phyloP scores from a whole-genome alignment of 2,113 vertebrate species.

The Spermophilus dauricus region DNA sequence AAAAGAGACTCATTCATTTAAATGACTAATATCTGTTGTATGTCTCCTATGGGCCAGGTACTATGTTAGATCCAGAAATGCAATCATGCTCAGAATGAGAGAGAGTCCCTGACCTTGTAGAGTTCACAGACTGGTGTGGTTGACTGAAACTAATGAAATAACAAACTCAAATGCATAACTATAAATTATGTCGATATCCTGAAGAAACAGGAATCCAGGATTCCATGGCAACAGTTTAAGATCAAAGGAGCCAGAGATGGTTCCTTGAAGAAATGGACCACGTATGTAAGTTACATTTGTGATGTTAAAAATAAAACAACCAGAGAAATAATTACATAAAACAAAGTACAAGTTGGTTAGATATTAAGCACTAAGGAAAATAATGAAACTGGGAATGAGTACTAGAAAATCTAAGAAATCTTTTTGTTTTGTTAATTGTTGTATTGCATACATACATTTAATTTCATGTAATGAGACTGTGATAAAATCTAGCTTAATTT shows the following conservation, averaged over 20 bases:
- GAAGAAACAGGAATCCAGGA: neutral
- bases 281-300: neutral
- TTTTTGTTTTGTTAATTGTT: neutral
- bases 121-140: neutral
- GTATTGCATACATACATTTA: neutral
- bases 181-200: neutral
- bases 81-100: neutral
- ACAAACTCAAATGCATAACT: neutral
- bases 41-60: neutral
- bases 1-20: neutral
- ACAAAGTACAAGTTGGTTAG: neutral
- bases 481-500: neutral
- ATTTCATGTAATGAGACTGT: neutral
- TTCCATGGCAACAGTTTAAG: neutral
- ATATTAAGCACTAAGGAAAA: neutral
- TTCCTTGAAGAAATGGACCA: neutral
- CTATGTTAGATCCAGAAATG: neutral
- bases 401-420: neutral
- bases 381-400: neutral
- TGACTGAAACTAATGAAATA: neutral
- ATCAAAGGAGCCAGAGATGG: neutral
- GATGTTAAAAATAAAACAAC: neutral
- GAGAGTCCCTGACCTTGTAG: neutral
- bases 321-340: neutral
- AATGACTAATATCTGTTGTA: conserved; percentile 4